A percentile compares a stretch with the other conserved stretches of the same genome.
phyloP scores from a whole-genome alignment of 2,113 vertebrate genomes.

The Mohoua ochrocephala region DNA sequence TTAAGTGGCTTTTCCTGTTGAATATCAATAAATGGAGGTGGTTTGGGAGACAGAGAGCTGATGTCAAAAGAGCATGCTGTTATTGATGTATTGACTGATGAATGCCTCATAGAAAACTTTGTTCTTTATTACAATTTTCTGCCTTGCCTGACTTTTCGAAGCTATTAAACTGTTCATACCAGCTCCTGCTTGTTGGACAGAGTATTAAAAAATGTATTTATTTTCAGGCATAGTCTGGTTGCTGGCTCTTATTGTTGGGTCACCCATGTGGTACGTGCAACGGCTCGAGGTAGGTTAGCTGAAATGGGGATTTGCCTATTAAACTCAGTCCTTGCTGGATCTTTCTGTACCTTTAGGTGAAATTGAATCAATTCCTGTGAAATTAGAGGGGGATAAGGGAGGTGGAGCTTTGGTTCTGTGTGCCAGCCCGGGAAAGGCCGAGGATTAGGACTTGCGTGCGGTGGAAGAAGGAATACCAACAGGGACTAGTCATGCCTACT shows the following conservation, averaged over 20 bases:
- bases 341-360: not conserved
- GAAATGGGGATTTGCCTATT: not conserved
- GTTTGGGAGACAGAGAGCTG: not conserved
- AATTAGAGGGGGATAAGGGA: not conserved
- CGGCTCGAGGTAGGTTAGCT: conserved; percentile 68
- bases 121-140: not conserved
- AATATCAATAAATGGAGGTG: not conserved
- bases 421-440: not conserved
- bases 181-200: not conserved
- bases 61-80: not conserved
- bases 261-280: conserved; percentile 75
- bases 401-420: not conserved
- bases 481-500: not conserved
- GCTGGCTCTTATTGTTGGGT: conserved; percentile 68
- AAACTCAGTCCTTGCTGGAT: not conserved
- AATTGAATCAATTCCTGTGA: not conserved
- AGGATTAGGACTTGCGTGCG: not conserved
- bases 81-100: not conserved
- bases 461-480: not conserved
- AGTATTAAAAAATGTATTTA: not conserved
- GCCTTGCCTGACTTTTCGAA: not conserved
- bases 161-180: not conserved
- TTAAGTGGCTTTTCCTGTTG: not conserved
- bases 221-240: conserved; percentile 74
- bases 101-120: not conserved